Evolutionary conservation across 2,888 invertebrate genomes (phyloP).

Genomic region (Polyommatus iphigenia): DNA sequence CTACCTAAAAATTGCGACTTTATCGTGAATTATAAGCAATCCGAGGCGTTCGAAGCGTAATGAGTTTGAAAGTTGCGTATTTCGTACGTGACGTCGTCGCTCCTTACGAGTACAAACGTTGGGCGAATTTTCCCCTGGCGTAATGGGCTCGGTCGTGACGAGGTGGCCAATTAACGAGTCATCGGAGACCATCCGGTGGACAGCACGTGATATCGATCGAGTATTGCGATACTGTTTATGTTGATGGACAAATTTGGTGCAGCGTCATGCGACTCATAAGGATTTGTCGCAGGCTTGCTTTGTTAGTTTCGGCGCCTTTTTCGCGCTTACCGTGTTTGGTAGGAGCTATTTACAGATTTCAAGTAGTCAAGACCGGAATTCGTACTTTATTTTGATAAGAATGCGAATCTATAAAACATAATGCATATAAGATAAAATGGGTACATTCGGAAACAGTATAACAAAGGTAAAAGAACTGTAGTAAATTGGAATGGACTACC

Average conservation of each 20-base stretch:
- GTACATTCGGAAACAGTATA: not conserved
- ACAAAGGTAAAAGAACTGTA: not conserved
- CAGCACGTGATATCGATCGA: slow-evolving; percentile 36
- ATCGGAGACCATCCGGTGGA: slow-evolving; percentile 39
- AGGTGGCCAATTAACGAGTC: slow-evolving; percentile 38
- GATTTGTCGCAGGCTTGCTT: not conserved
- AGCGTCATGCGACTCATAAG: no score
- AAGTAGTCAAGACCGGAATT: no score
- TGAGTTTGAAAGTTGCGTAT: slow-evolving; percentile 15
- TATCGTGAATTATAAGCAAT: not conserved
- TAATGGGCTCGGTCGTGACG: slow-evolving; percentile 31
- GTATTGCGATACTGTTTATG: not conserved
- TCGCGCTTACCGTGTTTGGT: no score
- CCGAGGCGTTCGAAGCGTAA: slow-evolving; percentile 12
- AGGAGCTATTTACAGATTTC: no score
- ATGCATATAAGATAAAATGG: not conserved
- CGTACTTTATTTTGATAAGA: no score
- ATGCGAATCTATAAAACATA: no score
- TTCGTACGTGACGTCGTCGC: slow-evolving; percentile 14
- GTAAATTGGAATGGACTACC: not conserved
- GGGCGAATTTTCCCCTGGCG: not conserved
- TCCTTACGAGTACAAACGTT: not conserved
- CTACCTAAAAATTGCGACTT: not conserved
- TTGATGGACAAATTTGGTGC: not conserved
- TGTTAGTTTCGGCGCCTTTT: no score